Percentiles rank a stretch among this genome's conserved stretches.
These are phyloP conservation scores for Reticulitermes lucifugus DNA, from an alignment of 2,888 invertebrate species.

Conservation along the genomic window DNA sequence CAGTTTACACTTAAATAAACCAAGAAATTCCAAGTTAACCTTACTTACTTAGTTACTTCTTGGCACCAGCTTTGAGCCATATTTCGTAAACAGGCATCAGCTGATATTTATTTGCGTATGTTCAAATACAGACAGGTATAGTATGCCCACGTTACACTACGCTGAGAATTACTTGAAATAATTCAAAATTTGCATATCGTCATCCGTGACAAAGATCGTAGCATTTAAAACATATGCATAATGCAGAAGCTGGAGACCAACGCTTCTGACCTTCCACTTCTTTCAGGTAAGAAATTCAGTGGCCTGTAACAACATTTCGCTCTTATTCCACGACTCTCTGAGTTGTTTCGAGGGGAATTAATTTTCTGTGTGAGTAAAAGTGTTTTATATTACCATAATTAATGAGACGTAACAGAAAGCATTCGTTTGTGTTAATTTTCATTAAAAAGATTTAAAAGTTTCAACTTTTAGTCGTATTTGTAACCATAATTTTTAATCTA, in stretches of 20 bases:
- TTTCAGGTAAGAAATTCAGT: slow-evolving; percentile 31
- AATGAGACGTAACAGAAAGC: slow-evolving; percentile 35
- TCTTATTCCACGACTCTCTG: slow-evolving; percentile 18
- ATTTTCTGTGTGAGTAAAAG: slow-evolving; percentile 37
- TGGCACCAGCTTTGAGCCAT: too few species aligned
- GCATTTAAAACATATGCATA: slow-evolving; percentile 17
- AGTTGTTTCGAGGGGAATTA: slow-evolving; percentile 35
- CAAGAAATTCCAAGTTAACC: too few species aligned
- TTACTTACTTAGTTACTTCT: too few species aligned
- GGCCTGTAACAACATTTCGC: slow-evolving; percentile 33
- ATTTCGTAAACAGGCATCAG: too few species aligned
- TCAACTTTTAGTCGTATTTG: background rate
- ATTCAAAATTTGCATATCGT: slow-evolving; percentile 29
- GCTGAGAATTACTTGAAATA: background rate
- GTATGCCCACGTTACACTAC: too few species aligned
- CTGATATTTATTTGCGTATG: too few species aligned
- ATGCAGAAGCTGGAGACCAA: slow-evolving; percentile 16
- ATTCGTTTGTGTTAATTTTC: slow-evolving; percentile 41
- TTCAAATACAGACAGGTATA: too few species aligned
- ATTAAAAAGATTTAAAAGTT: background rate
- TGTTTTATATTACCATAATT: slow-evolving; percentile 41
- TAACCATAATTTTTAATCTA: slow-evolving; percentile 34
- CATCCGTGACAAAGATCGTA: background rate
- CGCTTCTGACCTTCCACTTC: slow-evolving; percentile 20
- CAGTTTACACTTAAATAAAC: too few species aligned